phyloP scores from a whole-genome alignment of 2,888 invertebrate genomes.

The Masnerella sp. region DNA sequence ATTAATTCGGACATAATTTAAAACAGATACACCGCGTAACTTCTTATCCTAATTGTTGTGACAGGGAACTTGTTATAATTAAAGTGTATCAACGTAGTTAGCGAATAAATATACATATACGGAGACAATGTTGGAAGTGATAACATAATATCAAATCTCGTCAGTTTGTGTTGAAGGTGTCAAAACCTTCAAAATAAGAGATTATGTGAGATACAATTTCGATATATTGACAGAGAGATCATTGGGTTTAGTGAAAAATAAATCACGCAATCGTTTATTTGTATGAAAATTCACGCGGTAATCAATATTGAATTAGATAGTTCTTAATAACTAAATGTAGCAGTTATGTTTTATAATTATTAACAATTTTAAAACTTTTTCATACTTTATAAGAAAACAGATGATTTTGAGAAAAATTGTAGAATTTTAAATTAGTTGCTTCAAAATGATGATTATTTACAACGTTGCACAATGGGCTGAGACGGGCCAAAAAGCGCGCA shows the following conservation, averaged over 20 bases:
- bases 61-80: slow-evolving; percentile 8
- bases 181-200: slow-evolving; percentile 41
- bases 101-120: slow-evolving; percentile 20
- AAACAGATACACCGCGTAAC: neutral
- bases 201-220: slow-evolving; percentile 40
- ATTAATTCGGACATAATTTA: neutral
- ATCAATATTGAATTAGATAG: no score
- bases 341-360: no score
- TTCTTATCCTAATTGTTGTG: slow-evolving; percentile 15
- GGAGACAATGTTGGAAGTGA: slow-evolving; percentile 34
- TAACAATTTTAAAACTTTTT: no score
- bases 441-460: no score
- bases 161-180: slow-evolving; percentile 27
- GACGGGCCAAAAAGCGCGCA: no score
- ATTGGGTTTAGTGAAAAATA: slow-evolving; percentile 7
- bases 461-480: no score
- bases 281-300: no score
- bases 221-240: slow-evolving; percentile 1
- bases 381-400: no score
- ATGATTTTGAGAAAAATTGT: no score
- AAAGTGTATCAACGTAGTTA: slow-evolving; percentile 35
- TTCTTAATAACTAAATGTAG: no score
- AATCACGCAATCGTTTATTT: slow-evolving; percentile 1
- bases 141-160: slow-evolving; percentile 38
- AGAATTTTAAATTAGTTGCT: no score